Evolutionary conservation across 2,888 invertebrate species (phyloP), one percentile per base, ranked within the genome.

Genomic region (Agrotis puta): DNA sequence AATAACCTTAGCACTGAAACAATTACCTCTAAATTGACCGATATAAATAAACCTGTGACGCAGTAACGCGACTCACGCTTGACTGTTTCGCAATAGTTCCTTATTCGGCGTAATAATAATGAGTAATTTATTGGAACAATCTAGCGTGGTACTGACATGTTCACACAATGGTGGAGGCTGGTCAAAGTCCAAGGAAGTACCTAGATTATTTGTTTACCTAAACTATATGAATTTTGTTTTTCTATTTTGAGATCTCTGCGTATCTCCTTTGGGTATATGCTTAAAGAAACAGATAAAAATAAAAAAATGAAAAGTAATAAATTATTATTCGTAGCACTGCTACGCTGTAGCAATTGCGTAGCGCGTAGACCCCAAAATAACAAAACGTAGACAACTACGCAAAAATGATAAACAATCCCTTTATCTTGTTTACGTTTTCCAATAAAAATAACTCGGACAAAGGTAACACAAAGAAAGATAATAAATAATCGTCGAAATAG

Each of bases 381-480:
- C 47, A 57, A 64, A 63, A 48, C 16, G 27, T 13, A 64, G 27
- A 61, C 73, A 64, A 74, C 64, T 62, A 70, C 61, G 70, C 65
- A 61, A 33, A 39, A 33, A 45, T 61, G 56, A 65, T 77, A 83
- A 39, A 39, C 39, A 39, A 70, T 62, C 43, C 45, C 65, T 70
- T 68, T 83, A 83, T 83, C 83, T 58, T 85, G 72, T 85, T 83
- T 83, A 83, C 77, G 47, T 59, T 70, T 54, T 27, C 43, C 57
- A 69, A 77, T 66, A 76, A 80, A 74, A 75, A 73, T 62, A 67
- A 74, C 64, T 58, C 74, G 58, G 68, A 79, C 81, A 70, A 61
- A 81, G 58, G 65, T 71, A 79, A 62, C 51, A 78, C 82, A 78
- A 79, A 78, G 82, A 81, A 66, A 71, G 48, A 77, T 70, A 48